These are phyloP conservation scores for Chaunax sp. DNA, from an alignment of 2,797 vertebrate genomes.

Conservation along the genomic window DNA sequence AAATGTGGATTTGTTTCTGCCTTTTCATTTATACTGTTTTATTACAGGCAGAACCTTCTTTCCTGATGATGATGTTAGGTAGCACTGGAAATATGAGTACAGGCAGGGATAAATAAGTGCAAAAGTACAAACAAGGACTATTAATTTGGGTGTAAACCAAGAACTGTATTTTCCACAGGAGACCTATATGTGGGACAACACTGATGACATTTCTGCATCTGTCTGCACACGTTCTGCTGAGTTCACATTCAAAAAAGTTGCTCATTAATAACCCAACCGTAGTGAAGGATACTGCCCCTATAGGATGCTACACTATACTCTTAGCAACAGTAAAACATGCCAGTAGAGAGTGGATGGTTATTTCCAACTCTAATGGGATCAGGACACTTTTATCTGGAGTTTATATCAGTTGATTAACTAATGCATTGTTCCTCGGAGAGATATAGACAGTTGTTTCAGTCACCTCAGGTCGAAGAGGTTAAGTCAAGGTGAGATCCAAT, in stretches of 20 bases:
- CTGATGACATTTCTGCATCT: slow-evolving; percentile 29
- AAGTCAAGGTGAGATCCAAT: slow-evolving; percentile 87
- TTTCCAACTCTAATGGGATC: slow-evolving; percentile 82
- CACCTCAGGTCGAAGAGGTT: slow-evolving; percentile 70
- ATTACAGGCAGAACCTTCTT: background rate
- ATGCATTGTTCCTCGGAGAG: slow-evolving; percentile 74
- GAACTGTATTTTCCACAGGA: slow-evolving; percentile 27
- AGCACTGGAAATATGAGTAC: background rate
- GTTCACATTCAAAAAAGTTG: slow-evolving; percentile 47
- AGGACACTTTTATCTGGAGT: slow-evolving; percentile 78
- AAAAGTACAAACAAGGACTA: background rate
- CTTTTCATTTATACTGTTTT: slow-evolving; percentile 2
- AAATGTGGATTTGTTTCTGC: background rate
- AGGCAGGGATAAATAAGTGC: background rate
- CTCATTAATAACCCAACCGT: slow-evolving; percentile 65
- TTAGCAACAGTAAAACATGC: slow-evolving; percentile 65
- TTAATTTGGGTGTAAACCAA: background rate
- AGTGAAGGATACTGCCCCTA: slow-evolving; percentile 33
- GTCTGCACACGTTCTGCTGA: slow-evolving; percentile 59
- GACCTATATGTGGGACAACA: slow-evolving; percentile 27
- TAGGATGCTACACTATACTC: slow-evolving; percentile 52
- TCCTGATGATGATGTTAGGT: background rate
- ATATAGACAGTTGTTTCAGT: slow-evolving; percentile 63
- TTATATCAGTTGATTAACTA: slow-evolving; percentile 84
- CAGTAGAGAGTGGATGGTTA: slow-evolving; percentile 71